A percentile compares a stretch with the other conserved stretches of the same genome.
Evolutionary conservation across 2,888 invertebrate genomes (phyloP).

Genomic region (Nymphalis polychloros): DNA sequence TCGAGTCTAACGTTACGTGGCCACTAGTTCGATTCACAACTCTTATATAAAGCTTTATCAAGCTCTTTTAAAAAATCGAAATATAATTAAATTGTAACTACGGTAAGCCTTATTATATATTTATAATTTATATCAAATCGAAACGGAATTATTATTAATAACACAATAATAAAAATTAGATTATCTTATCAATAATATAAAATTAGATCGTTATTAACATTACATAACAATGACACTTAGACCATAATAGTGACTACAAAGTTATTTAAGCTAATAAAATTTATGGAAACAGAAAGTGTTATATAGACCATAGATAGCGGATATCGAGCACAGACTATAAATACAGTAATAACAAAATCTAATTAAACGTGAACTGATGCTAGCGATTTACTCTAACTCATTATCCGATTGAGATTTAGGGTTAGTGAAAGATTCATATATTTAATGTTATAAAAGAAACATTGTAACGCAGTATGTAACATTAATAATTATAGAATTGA

Average conservation of each 20-base stretch:
- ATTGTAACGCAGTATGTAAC: not conserved
- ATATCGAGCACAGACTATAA: slow-evolving; percentile 34
- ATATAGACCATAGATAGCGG: slow-evolving; percentile 62
- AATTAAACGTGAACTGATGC: slow-evolving; percentile 16
- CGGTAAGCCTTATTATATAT: slow-evolving; percentile 36
- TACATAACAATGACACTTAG: slow-evolving; percentile 44
- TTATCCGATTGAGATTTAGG: slow-evolving; percentile 19
- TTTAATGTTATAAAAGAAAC: not conserved
- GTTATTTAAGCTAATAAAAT: slow-evolving; percentile 40
- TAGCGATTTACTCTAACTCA: slow-evolving; percentile 26
- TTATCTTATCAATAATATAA: slow-evolving; percentile 18
- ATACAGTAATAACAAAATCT: slow-evolving; percentile 31
- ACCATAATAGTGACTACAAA: slow-evolving; percentile 26
- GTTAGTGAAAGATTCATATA: not conserved
- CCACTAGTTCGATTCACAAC: slow-evolving; percentile 82
- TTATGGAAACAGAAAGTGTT: slow-evolving; percentile 69
- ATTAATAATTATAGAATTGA: not conserved
- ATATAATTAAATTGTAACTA: slow-evolving; percentile 48
- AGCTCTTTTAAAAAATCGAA: slow-evolving; percentile 75
- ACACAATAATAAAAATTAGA: slow-evolving; percentile 17
- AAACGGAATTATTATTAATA: slow-evolving; percentile 30
- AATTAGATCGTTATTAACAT: slow-evolving; percentile 15
- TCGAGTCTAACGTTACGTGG: slow-evolving; percentile 71
- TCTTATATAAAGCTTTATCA: slow-evolving; percentile 80
- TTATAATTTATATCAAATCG: slow-evolving; percentile 49